These are phyloP conservation scores for Arvicanthis niloticus DNA, from an alignment of 2,113 vertebrate species.

Conservation along the genomic window DNA sequence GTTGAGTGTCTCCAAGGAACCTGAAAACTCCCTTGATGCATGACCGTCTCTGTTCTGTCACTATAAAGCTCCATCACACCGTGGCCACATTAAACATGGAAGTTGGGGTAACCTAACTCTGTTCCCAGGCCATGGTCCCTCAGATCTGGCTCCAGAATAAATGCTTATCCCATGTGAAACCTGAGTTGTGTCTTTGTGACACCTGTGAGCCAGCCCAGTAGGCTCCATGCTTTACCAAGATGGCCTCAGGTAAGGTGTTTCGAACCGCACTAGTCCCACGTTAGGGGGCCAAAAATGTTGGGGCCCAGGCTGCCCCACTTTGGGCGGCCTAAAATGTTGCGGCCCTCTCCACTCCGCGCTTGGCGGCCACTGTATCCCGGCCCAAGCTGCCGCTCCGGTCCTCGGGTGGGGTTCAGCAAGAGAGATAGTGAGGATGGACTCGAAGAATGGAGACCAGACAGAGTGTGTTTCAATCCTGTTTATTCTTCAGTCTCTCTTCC, in stretches of 20 bases:
- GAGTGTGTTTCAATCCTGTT: too few species aligned
- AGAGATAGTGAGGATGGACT: too few species aligned
- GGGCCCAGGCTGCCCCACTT: too few species aligned
- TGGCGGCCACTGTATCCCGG: too few species aligned
- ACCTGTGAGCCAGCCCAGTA: background rate
- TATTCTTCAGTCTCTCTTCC: too few species aligned
- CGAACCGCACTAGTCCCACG: too few species aligned
- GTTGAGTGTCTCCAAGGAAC: background rate
- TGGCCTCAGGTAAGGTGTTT: background rate
- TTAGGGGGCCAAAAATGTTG: too few species aligned
- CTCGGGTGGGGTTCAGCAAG: too few species aligned
- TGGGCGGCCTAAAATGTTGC: too few species aligned
- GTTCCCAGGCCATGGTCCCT: background rate
- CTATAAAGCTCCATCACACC: background rate
- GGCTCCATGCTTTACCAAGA: background rate
- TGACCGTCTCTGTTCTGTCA: background rate
- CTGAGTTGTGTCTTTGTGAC: background rate
- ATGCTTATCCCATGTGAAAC: background rate
- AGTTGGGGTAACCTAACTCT: background rate
- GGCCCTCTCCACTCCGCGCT: too few species aligned
- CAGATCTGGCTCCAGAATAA: background rate
- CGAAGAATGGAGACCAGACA: too few species aligned
- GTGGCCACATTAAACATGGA: background rate
- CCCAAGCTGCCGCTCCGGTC: too few species aligned
- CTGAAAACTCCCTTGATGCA: background rate